Conservation (phyloP, 1,140 invertebrate genomes). For the Lepidurus arcticus region DNA sequence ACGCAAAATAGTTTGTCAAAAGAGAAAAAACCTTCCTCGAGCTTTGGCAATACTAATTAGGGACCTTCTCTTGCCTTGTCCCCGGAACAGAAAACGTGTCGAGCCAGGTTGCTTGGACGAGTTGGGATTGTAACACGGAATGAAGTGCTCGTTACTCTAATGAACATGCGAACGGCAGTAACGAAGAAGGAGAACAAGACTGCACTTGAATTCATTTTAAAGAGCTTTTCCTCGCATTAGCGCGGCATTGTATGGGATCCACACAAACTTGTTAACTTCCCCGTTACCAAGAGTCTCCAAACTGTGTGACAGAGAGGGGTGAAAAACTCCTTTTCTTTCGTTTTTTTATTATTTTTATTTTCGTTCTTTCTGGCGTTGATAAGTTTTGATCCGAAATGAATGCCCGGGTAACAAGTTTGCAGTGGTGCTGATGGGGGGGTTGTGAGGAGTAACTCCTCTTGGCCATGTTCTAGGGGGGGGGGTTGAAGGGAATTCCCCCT, state of each 20-base stretch:
- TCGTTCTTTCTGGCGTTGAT: background rate
- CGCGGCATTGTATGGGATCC: background rate
- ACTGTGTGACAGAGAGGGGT: too few species aligned
- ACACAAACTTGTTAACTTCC: background rate
- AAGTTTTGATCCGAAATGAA: constrained; percentile 10
- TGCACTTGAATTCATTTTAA: background rate
- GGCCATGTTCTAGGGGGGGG: too few species aligned
- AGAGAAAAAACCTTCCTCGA: too few species aligned
- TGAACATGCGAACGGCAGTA: background rate
- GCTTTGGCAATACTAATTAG: too few species aligned
- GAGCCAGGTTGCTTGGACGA: too few species aligned
- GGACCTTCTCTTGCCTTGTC: too few species aligned
- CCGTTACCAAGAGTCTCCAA: background rate
- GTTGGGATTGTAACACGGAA: background rate
- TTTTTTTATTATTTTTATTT: background rate
- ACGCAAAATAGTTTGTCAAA: too few species aligned
- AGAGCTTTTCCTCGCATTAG: constrained; percentile 9
- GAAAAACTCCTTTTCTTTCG: too few species aligned
- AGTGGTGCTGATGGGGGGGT: too few species aligned
- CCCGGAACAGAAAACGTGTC: too few species aligned
- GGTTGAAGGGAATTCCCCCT: too few species aligned
- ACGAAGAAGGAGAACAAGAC: background rate
- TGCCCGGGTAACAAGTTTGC: background rate
- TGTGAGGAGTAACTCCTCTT: too few species aligned
- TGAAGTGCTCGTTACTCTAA: constrained; percentile 7